phyloP scores from a whole-genome alignment of 1,140 invertebrate genomes.

The Liolophura sinensis region DNA sequence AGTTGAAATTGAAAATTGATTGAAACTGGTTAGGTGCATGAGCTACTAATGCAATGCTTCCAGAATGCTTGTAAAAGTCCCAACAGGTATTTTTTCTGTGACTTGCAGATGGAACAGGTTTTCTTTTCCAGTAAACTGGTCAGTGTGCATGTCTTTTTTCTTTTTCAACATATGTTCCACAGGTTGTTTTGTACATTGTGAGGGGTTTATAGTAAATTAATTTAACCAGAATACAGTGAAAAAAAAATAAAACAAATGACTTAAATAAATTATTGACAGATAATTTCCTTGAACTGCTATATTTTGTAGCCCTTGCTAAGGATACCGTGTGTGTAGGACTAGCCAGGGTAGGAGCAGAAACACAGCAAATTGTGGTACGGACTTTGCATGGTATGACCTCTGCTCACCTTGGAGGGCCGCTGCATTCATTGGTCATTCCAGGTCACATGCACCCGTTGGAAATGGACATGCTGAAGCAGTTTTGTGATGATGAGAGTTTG shows the following conservation, averaged over 20 bases:
- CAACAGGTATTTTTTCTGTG: too few species aligned
- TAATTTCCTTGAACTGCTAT: constrained; percentile 7
- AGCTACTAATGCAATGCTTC: too few species aligned
- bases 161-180: background rate
- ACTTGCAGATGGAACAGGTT: too few species aligned
- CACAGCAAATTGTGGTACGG: constrained; percentile 78
- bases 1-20: too few species aligned
- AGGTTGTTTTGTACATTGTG: background rate
- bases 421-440: constrained; percentile 91
- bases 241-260: background rate
- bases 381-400: constrained; percentile 75
- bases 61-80: too few species aligned
- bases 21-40: too few species aligned
- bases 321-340: constrained; percentile 78
- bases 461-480: constrained; percentile 74
- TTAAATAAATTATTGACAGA: background rate
- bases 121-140: too few species aligned
- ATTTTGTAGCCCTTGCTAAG: constrained; percentile 45
- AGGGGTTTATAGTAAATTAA: background rate
- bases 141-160: too few species aligned
- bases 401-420: constrained; percentile 81
- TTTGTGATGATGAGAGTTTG: constrained; percentile 39
- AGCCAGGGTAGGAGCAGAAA: constrained; percentile 83
- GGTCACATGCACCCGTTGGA: constrained; percentile 89
- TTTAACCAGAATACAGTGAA: background rate